Evolutionary conservation across 2,113 vertebrate genomes (phyloP).

Genomic region (Boleophthalmus pectinirostris): DNA sequence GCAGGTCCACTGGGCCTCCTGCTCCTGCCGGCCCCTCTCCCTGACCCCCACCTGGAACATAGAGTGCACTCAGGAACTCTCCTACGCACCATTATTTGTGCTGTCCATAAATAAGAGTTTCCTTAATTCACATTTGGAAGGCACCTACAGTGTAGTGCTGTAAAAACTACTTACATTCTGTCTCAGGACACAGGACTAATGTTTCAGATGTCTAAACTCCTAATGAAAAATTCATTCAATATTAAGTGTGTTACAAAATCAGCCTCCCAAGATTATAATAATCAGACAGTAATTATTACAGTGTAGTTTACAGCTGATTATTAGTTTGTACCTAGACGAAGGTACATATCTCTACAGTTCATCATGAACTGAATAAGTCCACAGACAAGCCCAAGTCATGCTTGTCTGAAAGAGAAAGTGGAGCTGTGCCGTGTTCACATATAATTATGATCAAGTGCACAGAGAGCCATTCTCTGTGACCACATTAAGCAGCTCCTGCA

Average conservation of each 20-base stretch:
- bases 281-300: neutral
- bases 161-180: no score
- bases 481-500: neutral
- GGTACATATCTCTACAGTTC: neutral
- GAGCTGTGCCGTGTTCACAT: neutral
- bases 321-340: neutral
- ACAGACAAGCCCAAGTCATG: neutral
- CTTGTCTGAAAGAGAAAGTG: neutral
- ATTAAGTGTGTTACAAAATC: neutral
- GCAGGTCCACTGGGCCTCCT: conserved; percentile 82
- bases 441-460: conserved; percentile 7
- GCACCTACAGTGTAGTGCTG: no score
- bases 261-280: neutral
- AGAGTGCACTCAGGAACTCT: neutral
- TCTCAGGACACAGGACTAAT: neutral
- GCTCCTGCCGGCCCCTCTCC: conserved; percentile 66
- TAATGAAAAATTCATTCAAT: neutral
- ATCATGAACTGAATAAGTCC: neutral
- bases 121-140: neutral
- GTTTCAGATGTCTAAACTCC: neutral
- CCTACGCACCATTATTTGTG: neutral
- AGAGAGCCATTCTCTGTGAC: neutral
- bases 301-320: neutral
- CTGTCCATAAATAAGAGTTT: neutral
- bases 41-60: conserved; percentile 39